A percentile compares a stretch with the other conserved stretches of the same genome.
Evolutionary conservation across 2,888 invertebrate genomes (phyloP).

Genomic region (Calliscelio sp.): DNA sequence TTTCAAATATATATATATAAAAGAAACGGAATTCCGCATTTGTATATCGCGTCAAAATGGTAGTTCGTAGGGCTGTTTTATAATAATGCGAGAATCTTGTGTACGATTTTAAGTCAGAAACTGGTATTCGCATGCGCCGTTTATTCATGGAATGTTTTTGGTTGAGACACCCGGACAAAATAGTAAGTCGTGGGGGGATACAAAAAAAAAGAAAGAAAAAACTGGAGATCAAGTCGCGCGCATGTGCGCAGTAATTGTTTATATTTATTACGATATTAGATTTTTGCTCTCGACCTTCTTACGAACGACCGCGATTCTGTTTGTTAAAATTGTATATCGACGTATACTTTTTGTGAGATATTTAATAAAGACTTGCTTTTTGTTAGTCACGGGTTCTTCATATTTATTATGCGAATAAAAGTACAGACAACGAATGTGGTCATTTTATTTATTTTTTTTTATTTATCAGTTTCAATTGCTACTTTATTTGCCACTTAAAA

Average conservation of each 20-base stretch:
- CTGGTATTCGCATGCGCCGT: constrained; percentile 4
- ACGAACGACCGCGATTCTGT: constrained; percentile 52
- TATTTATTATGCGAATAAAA: constrained; percentile 53
- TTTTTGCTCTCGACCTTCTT: constrained; percentile 48
- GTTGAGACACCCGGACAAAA: too few relatives aligned
- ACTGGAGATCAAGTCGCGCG: constrained; percentile 16
- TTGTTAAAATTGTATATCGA: constrained; percentile 69
- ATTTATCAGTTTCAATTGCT: too few relatives aligned
- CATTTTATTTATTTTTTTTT: too few relatives aligned
- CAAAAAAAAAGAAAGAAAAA: background rate
- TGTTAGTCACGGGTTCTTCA: constrained; percentile 47
- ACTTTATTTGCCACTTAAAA: too few relatives aligned
- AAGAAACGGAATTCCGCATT: constrained; percentile 36
- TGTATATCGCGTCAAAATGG: constrained; percentile 53
- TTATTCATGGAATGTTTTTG: too few relatives aligned
- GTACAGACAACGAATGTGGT: too few relatives aligned
- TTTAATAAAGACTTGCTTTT: constrained; percentile 72
- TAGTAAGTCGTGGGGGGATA: background rate
- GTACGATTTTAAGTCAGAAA: background rate
- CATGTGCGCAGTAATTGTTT: constrained; percentile 45
- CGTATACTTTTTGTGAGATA: constrained; percentile 68
- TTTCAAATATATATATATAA: constrained; percentile 2
- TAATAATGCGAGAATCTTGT: constrained; percentile 37
- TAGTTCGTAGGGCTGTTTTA: constrained; percentile 62
- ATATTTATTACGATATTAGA: constrained; percentile 61